Evolutionary conservation across 2,888 invertebrate genomes (phyloP), one percentile per base, ranked within the genome.

Genomic region (Andrena chrysosceles): DNA sequence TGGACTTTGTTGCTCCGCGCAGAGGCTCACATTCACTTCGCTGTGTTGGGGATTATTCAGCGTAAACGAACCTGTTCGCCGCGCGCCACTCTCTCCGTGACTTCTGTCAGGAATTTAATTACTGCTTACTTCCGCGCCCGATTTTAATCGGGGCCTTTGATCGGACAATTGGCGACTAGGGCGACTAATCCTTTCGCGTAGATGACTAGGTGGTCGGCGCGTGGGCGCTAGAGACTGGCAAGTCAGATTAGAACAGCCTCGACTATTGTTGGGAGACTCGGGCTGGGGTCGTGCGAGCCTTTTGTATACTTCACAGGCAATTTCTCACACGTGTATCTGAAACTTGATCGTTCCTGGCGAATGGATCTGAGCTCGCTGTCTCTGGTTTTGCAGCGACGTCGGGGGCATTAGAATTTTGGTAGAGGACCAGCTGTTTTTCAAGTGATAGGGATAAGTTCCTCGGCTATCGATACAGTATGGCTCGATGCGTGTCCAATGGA

Each of bases 401-500:
- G 23, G 20, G 54, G 23, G 20, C 23, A 56, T 56, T 56, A 66
- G 23, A 69, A 63, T 20, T 56, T 48, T 26, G 7, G n/a, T 16
- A 16, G 23, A 8, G 26, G 20, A 26, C 48, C 33, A 33, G 48
- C 49, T 66, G 35, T 31, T 2, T 3, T 33, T 8, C 10, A 66
- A 71, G 62, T 49, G 48, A 23, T 5, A 49, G 8, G 66, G 79
- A 82, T 82, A 82, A 82, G 69, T 79, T 33, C n/a, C 52, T 20
- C 4, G n/a, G 26, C 54, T 69, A 63, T 77, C 85, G 77, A 83
- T 73, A 77, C 69, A 66, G 82, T 75, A 83, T 48, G 31, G 33
- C 20, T 33, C 54, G 63, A 72, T 23, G 60, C 20, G 66, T 67
- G 78, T 75, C 73, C 71, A 84, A 76, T 73, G 69, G 79, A 62